Conservation (phyloP, 2,113 vertebrate species). For the Mesembrinibis cayennensis region DNA sequence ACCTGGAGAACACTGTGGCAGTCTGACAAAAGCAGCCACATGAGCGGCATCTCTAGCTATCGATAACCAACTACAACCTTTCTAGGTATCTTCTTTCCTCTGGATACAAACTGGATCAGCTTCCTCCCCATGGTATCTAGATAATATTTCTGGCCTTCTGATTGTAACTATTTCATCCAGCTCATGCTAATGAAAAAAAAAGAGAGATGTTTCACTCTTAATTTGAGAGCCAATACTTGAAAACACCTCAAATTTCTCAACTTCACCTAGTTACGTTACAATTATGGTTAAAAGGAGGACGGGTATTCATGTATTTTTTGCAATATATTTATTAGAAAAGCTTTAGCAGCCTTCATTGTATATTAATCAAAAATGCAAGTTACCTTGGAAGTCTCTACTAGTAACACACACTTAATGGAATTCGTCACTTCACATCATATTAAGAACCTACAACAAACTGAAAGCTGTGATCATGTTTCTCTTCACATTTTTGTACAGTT, state of each 20-base stretch:
- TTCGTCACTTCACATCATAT: not conserved
- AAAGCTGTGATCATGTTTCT: not conserved
- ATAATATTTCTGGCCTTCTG: not conserved
- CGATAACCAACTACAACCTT: not conserved
- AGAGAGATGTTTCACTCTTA: not conserved
- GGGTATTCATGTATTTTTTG: not conserved
- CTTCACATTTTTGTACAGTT: not conserved
- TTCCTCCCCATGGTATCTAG: not conserved
- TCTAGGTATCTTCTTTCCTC: not conserved
- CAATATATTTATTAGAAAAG: not conserved
- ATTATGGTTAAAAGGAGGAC: fast-evolving
- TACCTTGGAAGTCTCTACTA: not conserved
- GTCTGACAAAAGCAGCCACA: not conserved
- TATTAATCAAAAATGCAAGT: fast-evolving
- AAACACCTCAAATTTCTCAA: not conserved
- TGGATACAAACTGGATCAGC: not conserved
- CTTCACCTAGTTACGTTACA: not conserved
- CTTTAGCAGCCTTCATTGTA: not conserved
- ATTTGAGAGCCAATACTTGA: not conserved
- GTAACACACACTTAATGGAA: not conserved
- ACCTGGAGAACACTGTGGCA: not conserved
- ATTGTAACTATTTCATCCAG: not conserved
- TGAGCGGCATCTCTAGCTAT: not conserved
- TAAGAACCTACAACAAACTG: not conserved
- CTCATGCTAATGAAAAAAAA: not conserved